Evolutionary conservation across 1,140 invertebrate genomes (phyloP), one percentile per base, ranked within the genome.

Genomic region (Aphelinus atriplicis): DNA sequence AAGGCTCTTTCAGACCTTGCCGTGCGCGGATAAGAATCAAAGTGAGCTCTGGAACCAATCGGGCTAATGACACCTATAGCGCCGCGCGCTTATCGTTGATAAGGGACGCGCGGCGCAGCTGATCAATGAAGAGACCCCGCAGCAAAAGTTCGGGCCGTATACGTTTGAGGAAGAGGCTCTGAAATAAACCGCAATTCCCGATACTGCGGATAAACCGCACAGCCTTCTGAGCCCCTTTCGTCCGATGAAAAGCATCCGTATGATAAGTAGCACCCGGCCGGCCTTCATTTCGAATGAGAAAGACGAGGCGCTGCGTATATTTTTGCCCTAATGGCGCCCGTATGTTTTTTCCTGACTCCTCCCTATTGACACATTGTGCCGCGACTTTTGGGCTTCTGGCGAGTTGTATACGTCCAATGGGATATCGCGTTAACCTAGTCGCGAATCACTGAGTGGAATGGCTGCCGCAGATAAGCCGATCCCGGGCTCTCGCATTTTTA

Each of bases 21-120:
- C 26, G 26, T 26, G 26, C 47, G 56, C 43, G 42, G 65, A 67
- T 76, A 74, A 78, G 71, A 72, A 76, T 71, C 77, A 69, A 64
- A 77, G 71, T 42, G 60, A 67, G 64, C 10, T 60, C 43, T 6
- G 74, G 51, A 73, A 71, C 63, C 72, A 73, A 77, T 77, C 76
- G 72, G 70, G 65, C 75, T 77, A 77, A 77, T 77, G 75, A 77
- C 71, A 77, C 76, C 76, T 77, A 43, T 51, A n/a, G 9, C 70
- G 57, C 57, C 10, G 26, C 46, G 63, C 57, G 61, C 67, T 75
- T 75, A 75, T 75, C 73, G 62, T 45, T 48, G 55, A 75, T 26
- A 26, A 70, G 26, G 58, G 68, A 61, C 63, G 9, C 2, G 5
- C 58, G 1, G n/a, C 7, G 58, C 4, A 10, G 26, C 26, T 26